phyloP scores from a whole-genome alignment of 2,113 vertebrate genomes.

The Alouatta palliata region DNA sequence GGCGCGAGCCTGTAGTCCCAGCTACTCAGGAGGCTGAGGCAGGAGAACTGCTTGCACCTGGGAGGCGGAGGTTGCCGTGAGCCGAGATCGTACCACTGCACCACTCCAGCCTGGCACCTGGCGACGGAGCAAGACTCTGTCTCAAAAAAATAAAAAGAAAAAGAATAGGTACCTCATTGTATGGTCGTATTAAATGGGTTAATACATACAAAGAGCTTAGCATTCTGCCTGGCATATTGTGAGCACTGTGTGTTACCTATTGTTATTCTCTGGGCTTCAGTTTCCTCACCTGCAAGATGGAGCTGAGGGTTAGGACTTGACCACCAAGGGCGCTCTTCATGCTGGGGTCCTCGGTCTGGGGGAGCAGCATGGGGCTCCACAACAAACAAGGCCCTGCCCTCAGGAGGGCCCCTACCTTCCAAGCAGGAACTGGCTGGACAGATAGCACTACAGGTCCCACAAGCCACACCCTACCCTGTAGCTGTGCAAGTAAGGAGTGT shows the following conservation, averaged over 20 bases:
- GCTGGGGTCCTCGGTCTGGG: background rate
- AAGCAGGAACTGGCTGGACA: background rate
- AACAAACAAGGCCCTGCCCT: background rate
- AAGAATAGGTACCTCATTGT: rapidly evolving
- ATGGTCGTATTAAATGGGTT: too few relatives aligned
- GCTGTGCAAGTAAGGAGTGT: too few relatives aligned
- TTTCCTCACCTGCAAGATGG: background rate
- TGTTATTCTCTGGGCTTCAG: background rate
- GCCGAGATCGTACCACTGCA: too few relatives aligned
- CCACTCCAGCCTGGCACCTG: too few relatives aligned
- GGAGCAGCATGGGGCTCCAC: background rate
- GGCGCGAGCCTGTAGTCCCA: too few relatives aligned
- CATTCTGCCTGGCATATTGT: rapidly evolving
- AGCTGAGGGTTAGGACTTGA: background rate
- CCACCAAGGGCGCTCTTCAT: background rate
- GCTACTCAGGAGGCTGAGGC: too few relatives aligned
- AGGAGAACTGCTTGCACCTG: too few relatives aligned
- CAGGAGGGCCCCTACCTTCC: background rate
- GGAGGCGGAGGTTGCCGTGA: too few relatives aligned
- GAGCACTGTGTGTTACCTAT: background rate
- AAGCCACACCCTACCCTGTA: rapidly evolving
- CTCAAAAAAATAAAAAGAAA: too few relatives aligned
- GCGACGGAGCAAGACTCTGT: too few relatives aligned
- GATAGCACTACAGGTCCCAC: background rate
- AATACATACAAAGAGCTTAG: background rate